Percentiles rank a stretch among this genome's conserved stretches.
These are phyloP conservation scores for Phodopus roborovskii DNA, from an alignment of 2,113 vertebrate species.

Conservation along the genomic window DNA sequence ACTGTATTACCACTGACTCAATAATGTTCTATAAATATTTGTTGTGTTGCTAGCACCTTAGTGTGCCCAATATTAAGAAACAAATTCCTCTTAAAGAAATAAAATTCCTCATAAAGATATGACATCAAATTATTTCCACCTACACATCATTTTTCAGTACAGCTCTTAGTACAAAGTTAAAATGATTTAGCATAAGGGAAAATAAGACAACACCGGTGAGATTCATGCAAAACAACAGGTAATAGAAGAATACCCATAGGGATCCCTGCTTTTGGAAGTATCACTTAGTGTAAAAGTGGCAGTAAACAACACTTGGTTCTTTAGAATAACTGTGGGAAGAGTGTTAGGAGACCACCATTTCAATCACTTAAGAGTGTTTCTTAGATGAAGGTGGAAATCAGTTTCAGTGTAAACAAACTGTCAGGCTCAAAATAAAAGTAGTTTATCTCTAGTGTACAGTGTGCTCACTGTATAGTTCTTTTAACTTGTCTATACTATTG, in stretches of 20 bases:
- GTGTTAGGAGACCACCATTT: slow-evolving; percentile 18
- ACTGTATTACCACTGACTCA: background rate
- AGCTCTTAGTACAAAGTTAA: slow-evolving; percentile 35
- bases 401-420: slow-evolving; percentile 30
- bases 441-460: background rate
- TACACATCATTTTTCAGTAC: slow-evolving; percentile 30
- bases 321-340: slow-evolving; percentile 14
- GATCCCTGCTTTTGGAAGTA: slow-evolving; percentile 33
- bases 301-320: background rate
- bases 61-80: background rate
- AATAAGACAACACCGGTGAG: slow-evolving; percentile 25
- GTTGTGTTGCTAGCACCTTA: background rate
- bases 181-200: background rate
- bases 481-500: slow-evolving; percentile 31
- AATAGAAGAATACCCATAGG: background rate
- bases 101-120: slow-evolving; percentile 44
- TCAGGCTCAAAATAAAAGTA: slow-evolving; percentile 56
- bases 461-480: slow-evolving; percentile 1
- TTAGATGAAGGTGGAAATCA: slow-evolving; percentile 51
- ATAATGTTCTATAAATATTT: slow-evolving; percentile 46
- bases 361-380: slow-evolving; percentile 48
- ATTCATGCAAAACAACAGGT: slow-evolving; percentile 16
- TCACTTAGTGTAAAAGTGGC: background rate
- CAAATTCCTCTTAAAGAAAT: background rate
- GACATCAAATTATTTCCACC: slow-evolving; percentile 33